A percentile compares a stretch with the other conserved stretches of the same genome.
These are phyloP conservation scores for Mactra quadrangularis DNA, from an alignment of 1,140 invertebrate genomes.

Conservation along the genomic window DNA sequence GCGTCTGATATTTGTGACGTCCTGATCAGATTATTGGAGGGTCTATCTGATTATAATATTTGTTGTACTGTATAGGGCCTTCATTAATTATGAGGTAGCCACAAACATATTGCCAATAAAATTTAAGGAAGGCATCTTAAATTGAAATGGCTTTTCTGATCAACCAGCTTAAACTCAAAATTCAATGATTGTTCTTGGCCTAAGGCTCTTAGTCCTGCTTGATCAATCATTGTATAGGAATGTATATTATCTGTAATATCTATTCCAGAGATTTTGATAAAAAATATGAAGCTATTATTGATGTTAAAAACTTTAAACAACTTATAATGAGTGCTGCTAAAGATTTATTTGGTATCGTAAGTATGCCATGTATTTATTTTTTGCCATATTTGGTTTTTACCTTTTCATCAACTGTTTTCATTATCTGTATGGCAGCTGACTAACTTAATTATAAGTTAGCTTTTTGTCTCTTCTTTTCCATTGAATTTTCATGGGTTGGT, in stretches of 20 bases:
- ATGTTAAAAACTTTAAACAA: constrained; percentile 48
- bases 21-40: too few species aligned
- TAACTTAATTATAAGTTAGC: background rate
- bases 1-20: too few species aligned
- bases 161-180: too few species aligned
- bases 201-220: background rate
- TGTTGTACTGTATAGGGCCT: too few species aligned
- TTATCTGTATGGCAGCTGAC: background rate
- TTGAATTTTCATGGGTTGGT: background rate
- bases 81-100: too few species aligned
- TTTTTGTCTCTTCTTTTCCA: background rate
- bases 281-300: background rate
- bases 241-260: background rate
- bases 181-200: too few species aligned
- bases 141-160: too few species aligned
- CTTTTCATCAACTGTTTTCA: background rate
- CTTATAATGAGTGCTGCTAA: constrained; percentile 40
- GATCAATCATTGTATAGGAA: background rate
- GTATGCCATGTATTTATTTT: background rate
- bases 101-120: too few species aligned
- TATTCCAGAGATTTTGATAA: constrained; percentile 59
- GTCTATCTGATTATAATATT: too few species aligned
- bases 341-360: constrained; percentile 52
- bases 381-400: background rate
- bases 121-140: too few species aligned